Conservation (phyloP, 2,113 vertebrate species). For the pig (Sus scrofa) region DNA sequence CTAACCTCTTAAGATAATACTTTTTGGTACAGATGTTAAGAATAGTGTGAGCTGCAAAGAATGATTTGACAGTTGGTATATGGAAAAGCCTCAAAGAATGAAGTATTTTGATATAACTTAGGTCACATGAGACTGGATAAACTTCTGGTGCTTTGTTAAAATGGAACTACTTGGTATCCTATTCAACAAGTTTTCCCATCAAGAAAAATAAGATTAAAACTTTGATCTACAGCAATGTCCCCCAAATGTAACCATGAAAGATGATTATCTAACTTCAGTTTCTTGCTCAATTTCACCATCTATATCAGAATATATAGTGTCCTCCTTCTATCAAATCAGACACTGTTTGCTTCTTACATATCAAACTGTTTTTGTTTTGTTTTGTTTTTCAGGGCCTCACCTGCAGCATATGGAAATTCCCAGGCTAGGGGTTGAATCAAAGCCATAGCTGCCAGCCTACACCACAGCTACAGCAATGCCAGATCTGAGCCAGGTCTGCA, state of each 20-base stretch:
- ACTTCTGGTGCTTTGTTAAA: conserved; percentile 64
- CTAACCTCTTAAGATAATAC: conserved; percentile 17
- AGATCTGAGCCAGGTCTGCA: too few relatives aligned
- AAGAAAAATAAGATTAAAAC: conserved; percentile 70
- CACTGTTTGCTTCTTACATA: conserved; percentile 49
- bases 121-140: conserved; percentile 61
- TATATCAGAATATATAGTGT: not conserved
- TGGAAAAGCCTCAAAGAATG: conserved; percentile 37
- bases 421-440: too few relatives aligned
- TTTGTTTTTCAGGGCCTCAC: too few relatives aligned
- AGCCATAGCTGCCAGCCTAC: too few relatives aligned
- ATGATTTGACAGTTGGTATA: conserved; percentile 60
- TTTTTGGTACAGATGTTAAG: conserved; percentile 27
- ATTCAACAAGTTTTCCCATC: conserved; percentile 64
- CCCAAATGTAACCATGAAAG: conserved; percentile 45
- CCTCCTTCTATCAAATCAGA: conserved; percentile 32
- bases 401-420: too few relatives aligned
- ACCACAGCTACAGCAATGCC: too few relatives aligned
- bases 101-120: conserved; percentile 53
- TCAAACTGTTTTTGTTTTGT: too few relatives aligned
- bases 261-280: conserved; percentile 57
- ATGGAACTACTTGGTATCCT: conserved; percentile 60
- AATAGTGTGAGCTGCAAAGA: conserved; percentile 59
- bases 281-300: conserved; percentile 70
- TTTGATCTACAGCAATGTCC: conserved; percentile 24